These are phyloP conservation scores for Megaleporinus macrocephalus DNA, from an alignment of 2,113 vertebrate genomes.

Conservation along the genomic window DNA sequence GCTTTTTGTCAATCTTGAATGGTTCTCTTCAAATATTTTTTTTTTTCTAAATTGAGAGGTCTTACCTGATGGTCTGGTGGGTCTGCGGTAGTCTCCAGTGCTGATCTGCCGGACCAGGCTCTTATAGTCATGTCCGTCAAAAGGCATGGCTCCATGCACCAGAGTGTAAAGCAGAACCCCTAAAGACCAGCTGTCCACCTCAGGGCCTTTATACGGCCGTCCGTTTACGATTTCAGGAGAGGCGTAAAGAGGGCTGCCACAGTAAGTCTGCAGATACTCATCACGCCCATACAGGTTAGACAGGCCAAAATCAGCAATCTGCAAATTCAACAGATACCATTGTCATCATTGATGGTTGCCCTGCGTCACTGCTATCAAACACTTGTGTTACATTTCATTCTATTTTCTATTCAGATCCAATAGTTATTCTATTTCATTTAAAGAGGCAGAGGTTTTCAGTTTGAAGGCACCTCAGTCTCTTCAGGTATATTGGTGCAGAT, in stretches of 20 bases:
- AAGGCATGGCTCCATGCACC: conserved; percentile 95
- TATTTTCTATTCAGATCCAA: no score
- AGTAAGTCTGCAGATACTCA: conserved; percentile 92
- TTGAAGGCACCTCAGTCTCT: no score
- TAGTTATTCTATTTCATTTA: no score
- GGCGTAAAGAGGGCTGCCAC: conserved; percentile 93
- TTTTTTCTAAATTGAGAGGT: no score
- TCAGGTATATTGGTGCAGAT: no score
- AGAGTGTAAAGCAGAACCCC: conserved; percentile 93
- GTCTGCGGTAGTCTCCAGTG: conserved; percentile 87
- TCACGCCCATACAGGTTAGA: conserved; percentile 91
- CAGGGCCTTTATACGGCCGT: conserved; percentile 86
- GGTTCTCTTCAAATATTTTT: no score
- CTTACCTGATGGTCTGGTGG: conserved; percentile 87
- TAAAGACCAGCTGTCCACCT: conserved; percentile 98
- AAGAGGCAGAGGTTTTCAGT: no score
- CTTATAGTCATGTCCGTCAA: conserved; percentile 91
- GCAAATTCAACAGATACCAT: not conserved
- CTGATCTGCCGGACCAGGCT: conserved; percentile 92
- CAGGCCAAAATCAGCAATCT: conserved; percentile 97
- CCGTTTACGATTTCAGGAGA: conserved; percentile 97
- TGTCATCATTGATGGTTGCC: not conserved
- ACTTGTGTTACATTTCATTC: no score
- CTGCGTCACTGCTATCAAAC: no score
- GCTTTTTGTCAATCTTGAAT: no score